phyloP scores from a whole-genome alignment of 1,140 invertebrate species.

The Thaumatotibia leucotreta region DNA sequence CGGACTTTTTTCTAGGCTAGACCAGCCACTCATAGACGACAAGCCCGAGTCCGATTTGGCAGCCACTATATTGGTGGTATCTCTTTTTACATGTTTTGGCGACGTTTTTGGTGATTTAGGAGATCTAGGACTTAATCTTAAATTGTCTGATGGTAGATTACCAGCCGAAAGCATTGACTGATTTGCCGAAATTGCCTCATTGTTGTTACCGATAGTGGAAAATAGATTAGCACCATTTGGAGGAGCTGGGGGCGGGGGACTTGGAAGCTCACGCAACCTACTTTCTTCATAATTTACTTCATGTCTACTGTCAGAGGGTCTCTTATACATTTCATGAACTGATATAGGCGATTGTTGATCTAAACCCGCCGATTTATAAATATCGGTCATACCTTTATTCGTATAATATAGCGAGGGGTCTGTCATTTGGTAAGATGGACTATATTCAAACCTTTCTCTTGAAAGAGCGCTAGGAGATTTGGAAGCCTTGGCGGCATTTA shows the following conservation, averaged over 20 bases:
- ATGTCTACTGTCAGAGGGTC: conserved; percentile 75
- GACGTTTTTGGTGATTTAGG: conserved; percentile 86
- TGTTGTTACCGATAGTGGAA: conserved; percentile 55
- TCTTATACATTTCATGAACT: conserved; percentile 80
- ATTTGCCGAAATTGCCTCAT: conserved; percentile 37
- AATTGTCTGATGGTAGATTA: conserved; percentile 63
- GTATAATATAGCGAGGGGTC: conserved; percentile 60
- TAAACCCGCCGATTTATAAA: conserved; percentile 54
- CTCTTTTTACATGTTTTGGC: conserved; percentile 83
- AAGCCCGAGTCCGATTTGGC: conserved; percentile 90
- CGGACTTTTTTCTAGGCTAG: conserved; percentile 89
- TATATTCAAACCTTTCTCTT: conserved; percentile 71
- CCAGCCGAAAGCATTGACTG: conserved; percentile 51
- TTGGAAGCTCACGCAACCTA: conserved; percentile 77
- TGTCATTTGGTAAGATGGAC: conserved; percentile 53
- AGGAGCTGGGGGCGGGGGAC: conserved; percentile 89
- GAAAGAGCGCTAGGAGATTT: conserved; percentile 72
- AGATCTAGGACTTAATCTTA: conserved; percentile 81
- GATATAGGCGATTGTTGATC: conserved; percentile 80
- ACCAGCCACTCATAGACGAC: conserved; percentile 91
- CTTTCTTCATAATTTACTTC: conserved; percentile 76
- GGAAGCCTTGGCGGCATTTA: conserved; percentile 67
- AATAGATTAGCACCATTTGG: conserved; percentile 76
- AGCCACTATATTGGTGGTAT: conserved; percentile 79
- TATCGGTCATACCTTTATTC: conserved; percentile 51